Evolutionary conservation across 2,888 invertebrate species (phyloP).

Genomic region (Stenodera caucasica): DNA sequence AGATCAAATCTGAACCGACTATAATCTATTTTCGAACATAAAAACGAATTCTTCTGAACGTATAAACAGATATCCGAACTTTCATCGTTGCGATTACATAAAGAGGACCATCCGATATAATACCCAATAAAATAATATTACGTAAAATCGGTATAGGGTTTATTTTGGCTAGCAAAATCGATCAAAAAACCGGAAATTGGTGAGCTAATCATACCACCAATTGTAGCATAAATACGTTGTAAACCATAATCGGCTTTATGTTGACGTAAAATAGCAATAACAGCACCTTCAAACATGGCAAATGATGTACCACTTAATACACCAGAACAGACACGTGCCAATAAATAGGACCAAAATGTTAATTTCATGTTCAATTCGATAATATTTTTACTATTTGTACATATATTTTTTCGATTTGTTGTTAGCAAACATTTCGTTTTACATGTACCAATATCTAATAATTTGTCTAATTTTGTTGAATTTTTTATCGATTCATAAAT

Average conservation of each 20-base stretch:
- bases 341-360: conserved; percentile 74
- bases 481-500: conserved; percentile 51
- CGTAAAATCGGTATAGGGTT: conserved; percentile 75
- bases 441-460: conserved; percentile 58
- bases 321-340: conserved; percentile 64
- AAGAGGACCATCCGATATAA: too few relatives aligned
- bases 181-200: conserved; percentile 74
- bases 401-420: conserved; percentile 61
- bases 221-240: conserved; percentile 73
- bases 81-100: too few relatives aligned
- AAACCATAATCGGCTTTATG: conserved; percentile 78
- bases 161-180: conserved; percentile 71
- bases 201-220: conserved; percentile 79
- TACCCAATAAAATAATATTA: too few relatives aligned
- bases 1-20: too few relatives aligned
- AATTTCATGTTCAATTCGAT: conserved; percentile 66
- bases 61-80: too few relatives aligned
- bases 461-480: conserved; percentile 46
- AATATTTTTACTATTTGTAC: conserved; percentile 62
- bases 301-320: conserved; percentile 75
- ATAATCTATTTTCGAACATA: too few relatives aligned
- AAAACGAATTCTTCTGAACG: too few relatives aligned
- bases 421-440: conserved; percentile 63
- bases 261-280: conserved; percentile 73
- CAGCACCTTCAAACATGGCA: conserved; percentile 81